Evolutionary conservation across 2,888 invertebrate species (phyloP).

Genomic region (Agrotis exclamationis): DNA sequence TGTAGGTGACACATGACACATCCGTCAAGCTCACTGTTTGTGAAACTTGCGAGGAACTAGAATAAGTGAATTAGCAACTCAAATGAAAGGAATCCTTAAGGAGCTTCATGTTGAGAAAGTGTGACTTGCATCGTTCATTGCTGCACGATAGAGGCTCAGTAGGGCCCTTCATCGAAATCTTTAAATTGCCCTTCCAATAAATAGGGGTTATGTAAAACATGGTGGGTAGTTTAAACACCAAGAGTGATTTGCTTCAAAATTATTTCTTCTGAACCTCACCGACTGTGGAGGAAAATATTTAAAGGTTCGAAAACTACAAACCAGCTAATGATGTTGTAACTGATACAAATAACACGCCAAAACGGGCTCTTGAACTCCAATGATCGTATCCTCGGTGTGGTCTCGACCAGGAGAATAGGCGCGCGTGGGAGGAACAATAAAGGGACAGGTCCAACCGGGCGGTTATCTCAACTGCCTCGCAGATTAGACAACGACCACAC

Average conservation of each 20-base stretch:
- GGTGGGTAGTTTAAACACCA: too few relatives aligned
- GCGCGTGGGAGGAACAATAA: constrained; percentile 58
- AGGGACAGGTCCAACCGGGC: constrained; percentile 49
- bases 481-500: constrained; percentile 59
- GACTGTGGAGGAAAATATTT: too few relatives aligned
- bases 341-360: neutral
- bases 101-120: constrained; percentile 14
- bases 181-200: too few relatives aligned
- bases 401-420: constrained; percentile 3
- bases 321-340: constrained; percentile 12
- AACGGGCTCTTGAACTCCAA: neutral
- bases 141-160: neutral
- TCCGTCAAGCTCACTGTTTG: constrained; percentile 58
- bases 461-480: constrained; percentile 58
- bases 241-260: neutral
- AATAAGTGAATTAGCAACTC: constrained; percentile 33
- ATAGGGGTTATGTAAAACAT: too few relatives aligned
- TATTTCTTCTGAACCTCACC: neutral
- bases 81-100: constrained; percentile 24
- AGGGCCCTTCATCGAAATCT: too few relatives aligned
- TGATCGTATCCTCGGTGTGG: constrained; percentile 17
- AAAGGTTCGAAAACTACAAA: too few relatives aligned
- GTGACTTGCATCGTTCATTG: constrained; percentile 17
- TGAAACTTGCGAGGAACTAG: constrained; percentile 29
- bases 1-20: constrained; percentile 66